These are phyloP conservation scores for Amaurobius ferox DNA, from an alignment of 2,888 invertebrate species.

Conservation along the genomic window DNA sequence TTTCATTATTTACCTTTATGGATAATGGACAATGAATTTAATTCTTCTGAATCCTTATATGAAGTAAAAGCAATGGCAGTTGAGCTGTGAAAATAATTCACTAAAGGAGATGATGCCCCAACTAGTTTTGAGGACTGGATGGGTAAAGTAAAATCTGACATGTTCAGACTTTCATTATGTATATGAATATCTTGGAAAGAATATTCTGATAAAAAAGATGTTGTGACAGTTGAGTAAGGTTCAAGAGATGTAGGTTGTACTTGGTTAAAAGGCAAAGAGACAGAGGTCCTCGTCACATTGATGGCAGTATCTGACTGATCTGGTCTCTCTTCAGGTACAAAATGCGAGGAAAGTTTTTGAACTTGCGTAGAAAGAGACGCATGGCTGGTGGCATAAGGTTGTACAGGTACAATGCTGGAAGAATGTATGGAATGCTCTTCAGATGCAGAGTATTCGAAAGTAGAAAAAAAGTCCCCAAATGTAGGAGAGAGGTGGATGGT, in stretches of 20 bases:
- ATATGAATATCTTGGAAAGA: conserved; percentile 9
- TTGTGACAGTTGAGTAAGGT: conserved; percentile 16
- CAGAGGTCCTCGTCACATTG: conserved; percentile 32
- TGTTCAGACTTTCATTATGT: conserved; percentile 17
- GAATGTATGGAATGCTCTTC: neutral
- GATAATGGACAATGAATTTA: neutral
- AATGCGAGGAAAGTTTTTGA: neutral
- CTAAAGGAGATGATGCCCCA: neutral
- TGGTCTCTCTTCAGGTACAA: neutral
- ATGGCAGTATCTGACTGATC: neutral
- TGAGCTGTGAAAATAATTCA: neutral
- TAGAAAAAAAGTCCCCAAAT: neutral
- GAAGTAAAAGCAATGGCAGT: neutral
- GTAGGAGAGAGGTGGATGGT: neutral
- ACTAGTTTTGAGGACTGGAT: conserved; percentile 10
- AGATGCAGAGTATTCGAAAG: neutral
- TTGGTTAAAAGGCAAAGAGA: conserved; percentile 6
- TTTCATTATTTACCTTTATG: neutral
- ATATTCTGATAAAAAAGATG: conserved; percentile 21
- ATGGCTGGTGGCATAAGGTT: neutral
- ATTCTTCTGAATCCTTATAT: neutral
- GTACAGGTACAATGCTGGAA: neutral
- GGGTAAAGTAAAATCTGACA: conserved; percentile 5
- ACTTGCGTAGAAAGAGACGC: neutral
- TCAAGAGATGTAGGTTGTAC: neutral